Base-by-base conservation (phyloP, 1,140 invertebrate species). In the Anoplolepis gracilipes region DNA sequence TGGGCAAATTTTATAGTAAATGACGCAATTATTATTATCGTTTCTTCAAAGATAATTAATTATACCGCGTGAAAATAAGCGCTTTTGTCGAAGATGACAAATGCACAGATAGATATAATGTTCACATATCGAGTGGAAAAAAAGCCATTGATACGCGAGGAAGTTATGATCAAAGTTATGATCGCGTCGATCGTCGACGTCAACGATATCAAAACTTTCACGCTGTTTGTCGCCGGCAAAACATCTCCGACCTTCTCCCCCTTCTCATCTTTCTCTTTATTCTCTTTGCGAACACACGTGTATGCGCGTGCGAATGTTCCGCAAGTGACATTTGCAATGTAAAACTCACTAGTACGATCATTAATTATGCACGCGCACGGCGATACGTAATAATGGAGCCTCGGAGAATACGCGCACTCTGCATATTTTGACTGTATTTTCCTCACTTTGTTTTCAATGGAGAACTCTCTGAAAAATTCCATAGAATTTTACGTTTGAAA, bases 361-460 rank as follows among this genome's bases (percentile, higher is more conserved):
- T 92, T 92, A 93, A 93, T 92, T 91, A 92, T 93, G 88, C 91
- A 91, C 79, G 84, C 65, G 87, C 67, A 85, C 70, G 30, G 39
- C n/a, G n/a, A n/a, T n/a, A n/a, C n/a, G n/a, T 87, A 91, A 91
- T 89, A 91, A 92, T 91, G 76, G 85, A 91, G 39, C 84, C 59
- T 67, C 77, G 69, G 84, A 73, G 53, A 36, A 36, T 36, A 36
- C 73, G 55, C 36, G 57, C 36, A 28, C 33, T 59, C 33, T 22
- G 55, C 28, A 30, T 19, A 62, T 42, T 42, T 8, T 42, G 28
- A 77, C 42, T 25, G 33, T 65, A 64, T 77, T 77, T 77, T 64
- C 39, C 39, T 77, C 57, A 25, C 25, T 33, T 22, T 33, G 49
- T 77, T 65, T 64, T 77, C 57, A 11, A 6, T 2, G 19, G 13